Evolutionary conservation across 2,797 vertebrate species (phyloP), one percentile per base, ranked within the genome.

Genomic region (Rhynchotus rufescens): DNA sequence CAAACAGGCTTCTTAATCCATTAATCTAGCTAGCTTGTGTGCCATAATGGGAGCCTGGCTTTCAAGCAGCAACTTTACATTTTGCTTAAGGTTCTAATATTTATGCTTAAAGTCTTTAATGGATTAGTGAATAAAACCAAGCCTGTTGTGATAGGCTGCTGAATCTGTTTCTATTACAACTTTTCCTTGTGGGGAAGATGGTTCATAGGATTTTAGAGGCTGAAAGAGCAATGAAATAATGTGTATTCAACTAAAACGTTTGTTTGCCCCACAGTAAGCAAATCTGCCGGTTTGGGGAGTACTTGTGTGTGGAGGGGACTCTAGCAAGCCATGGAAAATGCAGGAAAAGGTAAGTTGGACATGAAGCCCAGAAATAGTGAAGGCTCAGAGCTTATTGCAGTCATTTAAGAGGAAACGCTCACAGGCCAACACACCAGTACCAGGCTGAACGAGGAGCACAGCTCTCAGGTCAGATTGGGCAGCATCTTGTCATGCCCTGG

Each of bases 51-150:
- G 20, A 83, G 62, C 52, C 69, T 78, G 78, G 79, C 57, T 80
- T 87, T 88, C 74, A 83, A 83, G 62, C 40, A 91, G 66, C 66
- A 88, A n/a, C 47, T 77, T 85, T 68, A 76, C 67, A 12, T 85
- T 94, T 78, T 74, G 47, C 77, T 66, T 83, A 66, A 47, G 52
- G 47, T 89, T 91, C 90, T 88, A 59, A 77, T 74, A 77, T 65
- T 87, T 85, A 30, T 73, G 17, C 51, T 91, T 73, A 76, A 80
- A 0, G 6, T 47, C 77, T 91, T 72, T 67, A 47, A 82, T 80
- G 52, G 73, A 54, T 66, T 91, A 79, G 79, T 28, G 54, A 88
- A 64, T 80, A 92, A 74, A 92, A 62, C 21, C 19, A 80, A 74
- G 52, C 47, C 66, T 60, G 23, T 62, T 92, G 66, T 64, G 74